Evolutionary conservation across 2,113 vertebrate species (phyloP).

Genomic region (Conger conger): DNA sequence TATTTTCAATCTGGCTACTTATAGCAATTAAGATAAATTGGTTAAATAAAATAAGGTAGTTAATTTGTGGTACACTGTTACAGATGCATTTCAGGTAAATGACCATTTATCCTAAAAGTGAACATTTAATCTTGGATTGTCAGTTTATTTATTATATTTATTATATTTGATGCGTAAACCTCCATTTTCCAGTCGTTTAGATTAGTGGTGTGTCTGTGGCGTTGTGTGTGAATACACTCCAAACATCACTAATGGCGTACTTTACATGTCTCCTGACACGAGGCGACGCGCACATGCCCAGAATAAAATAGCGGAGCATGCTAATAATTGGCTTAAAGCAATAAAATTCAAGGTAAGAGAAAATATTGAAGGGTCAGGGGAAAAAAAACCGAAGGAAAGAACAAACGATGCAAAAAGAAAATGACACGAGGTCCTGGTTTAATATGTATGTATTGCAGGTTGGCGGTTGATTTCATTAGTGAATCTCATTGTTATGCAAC

Average conservation of each 20-base stretch:
- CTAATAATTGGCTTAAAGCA: slow-evolving; percentile 50
- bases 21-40: slow-evolving; percentile 13
- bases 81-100: background rate
- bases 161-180: background rate
- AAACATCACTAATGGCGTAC: slow-evolving; percentile 23
- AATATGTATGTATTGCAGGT: slow-evolving; percentile 98
- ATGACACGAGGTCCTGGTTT: slow-evolving; percentile 94
- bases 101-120: background rate
- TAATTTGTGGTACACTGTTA: slow-evolving; percentile 15
- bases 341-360: slow-evolving; percentile 53
- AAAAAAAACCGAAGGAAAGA: slow-evolving; percentile 72
- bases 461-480: slow-evolving; percentile 99
- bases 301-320: slow-evolving; percentile 21
- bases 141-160: no score
- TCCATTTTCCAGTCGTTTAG: background rate
- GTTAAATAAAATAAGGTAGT: background rate
- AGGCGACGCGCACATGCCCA: slow-evolving; percentile 9
- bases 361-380: slow-evolving; percentile 71
- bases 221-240: slow-evolving; percentile 7
- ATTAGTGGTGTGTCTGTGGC: background rate
- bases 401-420: slow-evolving; percentile 93
- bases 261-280: slow-evolving; percentile 16
- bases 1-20: slow-evolving; percentile 12
- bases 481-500: slow-evolving; percentile 99
- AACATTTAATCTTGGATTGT: background rate